Conservation (phyloP, 2,797 vertebrate genomes). For the Salarias fasciatus region DNA sequence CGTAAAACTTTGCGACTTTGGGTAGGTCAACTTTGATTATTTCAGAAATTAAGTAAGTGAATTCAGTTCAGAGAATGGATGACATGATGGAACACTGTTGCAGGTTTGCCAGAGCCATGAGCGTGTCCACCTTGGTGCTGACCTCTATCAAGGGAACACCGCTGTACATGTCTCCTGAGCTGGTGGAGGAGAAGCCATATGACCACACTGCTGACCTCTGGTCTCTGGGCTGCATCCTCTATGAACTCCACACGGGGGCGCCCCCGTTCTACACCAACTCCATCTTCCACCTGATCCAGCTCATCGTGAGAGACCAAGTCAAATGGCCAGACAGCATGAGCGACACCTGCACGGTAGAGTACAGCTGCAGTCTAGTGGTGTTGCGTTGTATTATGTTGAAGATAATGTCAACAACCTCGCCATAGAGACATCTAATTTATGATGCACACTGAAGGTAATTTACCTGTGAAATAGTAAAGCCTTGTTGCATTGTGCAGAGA, state of each 20-base stretch:
- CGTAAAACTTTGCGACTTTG: constrained; percentile 97
- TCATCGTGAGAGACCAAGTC: constrained; percentile 89
- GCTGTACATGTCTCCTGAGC: constrained; percentile 97
- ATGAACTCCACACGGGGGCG: constrained; percentile 93
- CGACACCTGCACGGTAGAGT: constrained; percentile 87
- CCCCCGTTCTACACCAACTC: constrained; percentile 97
- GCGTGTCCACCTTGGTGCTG: constrained; percentile 94
- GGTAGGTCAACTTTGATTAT: constrained; percentile 78
- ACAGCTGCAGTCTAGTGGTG: not conserved
- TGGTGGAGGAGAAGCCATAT: constrained; percentile 94
- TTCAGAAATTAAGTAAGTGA: not conserved
- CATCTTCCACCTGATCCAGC: constrained; percentile 93
- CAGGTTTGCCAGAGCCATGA: constrained; percentile 97
- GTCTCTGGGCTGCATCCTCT: constrained; percentile 97
- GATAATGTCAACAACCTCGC: too few species aligned
- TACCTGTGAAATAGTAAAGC: too few species aligned
- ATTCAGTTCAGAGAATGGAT: not conserved
- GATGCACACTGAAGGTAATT: too few species aligned
- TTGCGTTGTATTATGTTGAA: too few species aligned
- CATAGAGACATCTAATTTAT: too few species aligned
- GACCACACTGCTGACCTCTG: constrained; percentile 97
- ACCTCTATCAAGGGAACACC: constrained; percentile 98
- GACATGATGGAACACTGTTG: not conserved
- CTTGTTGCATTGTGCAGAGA: too few species aligned
- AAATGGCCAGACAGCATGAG: constrained; percentile 92